Evolutionary conservation across 2,797 vertebrate species (phyloP), one percentile per base, ranked within the genome.

Genomic region (Scomberomorus guttatus): DNA sequence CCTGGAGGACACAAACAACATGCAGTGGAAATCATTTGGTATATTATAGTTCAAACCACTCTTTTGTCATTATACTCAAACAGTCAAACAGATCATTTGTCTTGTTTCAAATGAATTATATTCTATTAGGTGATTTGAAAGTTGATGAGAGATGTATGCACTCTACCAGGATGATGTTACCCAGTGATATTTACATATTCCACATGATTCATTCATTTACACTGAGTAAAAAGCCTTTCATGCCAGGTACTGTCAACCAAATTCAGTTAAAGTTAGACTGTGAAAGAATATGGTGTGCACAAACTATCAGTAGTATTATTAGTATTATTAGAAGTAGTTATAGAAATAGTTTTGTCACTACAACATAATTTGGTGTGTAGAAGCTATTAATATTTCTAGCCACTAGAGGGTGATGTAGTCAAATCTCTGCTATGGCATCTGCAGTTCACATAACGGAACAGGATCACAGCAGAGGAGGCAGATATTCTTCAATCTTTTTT

Each of bases 1-100:
- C 96, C 96, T 97, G 82, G 6, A 88, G 65, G 34, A 91, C 17
- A 86, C 14, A 69, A 65, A 46, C 24, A 81, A 32, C 39, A 62
- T 7, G 10, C 18, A 68, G 11, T 61, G 3, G 4, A 42, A 37
- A 18, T 58, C 17, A 64, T 1, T 14, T n/a, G 6, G 10, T 57
- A 4, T 60, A 15, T 44, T 9, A 9, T 24, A 51, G 44, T 39
- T 54, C 7, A 2, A 13, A 29, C 32, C 10, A 60, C 15, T 51
- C 24, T 39, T 22, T 13, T 44, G 2, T 61, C 7, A 61, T 39
- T 6, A 48, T 34, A 32, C 37, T 17, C 1, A 22, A 50, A 60
- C 5, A 3, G 14, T 22, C 13, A 46, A 29, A n/a, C 17, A 3
- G 13, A 14, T n/a, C 3, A 27, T 52, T 20, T 18, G 6, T 42